Conservation (phyloP, 2,888 invertebrate species). For the Coelinius sp. region DNA sequence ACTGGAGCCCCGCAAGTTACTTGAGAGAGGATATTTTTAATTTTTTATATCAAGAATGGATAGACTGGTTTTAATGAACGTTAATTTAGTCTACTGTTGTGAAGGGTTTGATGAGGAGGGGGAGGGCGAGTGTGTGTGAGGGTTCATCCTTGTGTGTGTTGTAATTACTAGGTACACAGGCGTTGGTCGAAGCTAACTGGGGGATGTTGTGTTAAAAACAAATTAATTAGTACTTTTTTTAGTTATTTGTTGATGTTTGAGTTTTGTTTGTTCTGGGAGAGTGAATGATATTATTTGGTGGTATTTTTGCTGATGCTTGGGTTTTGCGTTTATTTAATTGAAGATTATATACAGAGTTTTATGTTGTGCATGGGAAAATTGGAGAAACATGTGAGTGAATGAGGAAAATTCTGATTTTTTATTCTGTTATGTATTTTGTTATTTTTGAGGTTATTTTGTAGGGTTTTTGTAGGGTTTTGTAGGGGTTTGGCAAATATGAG, state of each 20-base stretch:
- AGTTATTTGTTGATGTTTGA: neutral
- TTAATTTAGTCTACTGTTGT: neutral
- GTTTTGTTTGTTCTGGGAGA: neutral
- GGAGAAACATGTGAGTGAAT: no score
- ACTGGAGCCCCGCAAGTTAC: neutral
- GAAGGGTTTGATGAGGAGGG: neutral
- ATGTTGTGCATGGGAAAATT: no score
- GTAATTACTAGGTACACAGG: neutral
- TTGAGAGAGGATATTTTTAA: neutral
- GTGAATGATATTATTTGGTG: no score
- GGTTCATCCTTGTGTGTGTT: neutral
- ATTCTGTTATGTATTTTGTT: no score
- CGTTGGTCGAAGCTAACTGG: neutral
- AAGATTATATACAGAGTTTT: no score
- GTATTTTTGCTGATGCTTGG: no score
- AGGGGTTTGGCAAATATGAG: no score
- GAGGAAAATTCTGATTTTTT: no score
- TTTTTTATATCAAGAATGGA: constrained; percentile 4
- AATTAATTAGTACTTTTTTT: neutral
- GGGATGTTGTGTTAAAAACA: neutral
- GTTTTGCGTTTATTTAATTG: no score
- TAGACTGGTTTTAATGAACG: constrained; percentile 1
- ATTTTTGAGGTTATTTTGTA: no score
- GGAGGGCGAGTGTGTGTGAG: neutral
- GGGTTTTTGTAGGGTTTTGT: no score